phyloP scores from a whole-genome alignment of 2,888 invertebrate species.

The Spisula solida region DNA sequence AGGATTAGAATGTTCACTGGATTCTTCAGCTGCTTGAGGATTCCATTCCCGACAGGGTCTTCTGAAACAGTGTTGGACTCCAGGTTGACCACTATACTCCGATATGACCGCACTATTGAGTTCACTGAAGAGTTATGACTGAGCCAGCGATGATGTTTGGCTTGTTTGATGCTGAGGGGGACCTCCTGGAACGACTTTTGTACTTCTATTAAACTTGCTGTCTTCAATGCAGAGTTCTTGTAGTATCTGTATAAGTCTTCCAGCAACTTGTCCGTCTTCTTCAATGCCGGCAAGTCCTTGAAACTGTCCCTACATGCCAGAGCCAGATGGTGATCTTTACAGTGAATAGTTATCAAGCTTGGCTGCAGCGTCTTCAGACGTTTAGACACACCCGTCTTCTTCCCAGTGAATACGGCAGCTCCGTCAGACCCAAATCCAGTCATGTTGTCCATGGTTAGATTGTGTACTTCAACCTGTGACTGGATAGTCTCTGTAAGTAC shows the following conservation, averaged over 20 bases:
- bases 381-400: conserved; percentile 55
- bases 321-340: conserved; percentile 56
- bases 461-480: conserved; percentile 18
- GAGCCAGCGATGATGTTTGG: conserved; percentile 69
- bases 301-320: conserved; percentile 58
- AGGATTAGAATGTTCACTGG: conserved; percentile 46
- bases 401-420: conserved; percentile 59
- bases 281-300: not conserved
- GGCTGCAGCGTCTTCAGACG: conserved; percentile 45
- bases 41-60: conserved; percentile 62
- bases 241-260: conserved; percentile 64
- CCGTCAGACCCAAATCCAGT: conserved; percentile 61
- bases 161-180: conserved; percentile 62
- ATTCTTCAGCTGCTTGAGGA: conserved; percentile 60
- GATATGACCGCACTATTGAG: conserved; percentile 48
- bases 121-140: conserved; percentile 63
- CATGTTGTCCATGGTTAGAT: conserved; percentile 41
- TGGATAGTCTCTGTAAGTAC: conserved; percentile 39
- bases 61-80: conserved; percentile 47
- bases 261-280: conserved; percentile 39
- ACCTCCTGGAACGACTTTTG: conserved; percentile 58
- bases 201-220: conserved; percentile 59
- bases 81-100: conserved; percentile 54
- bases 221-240: conserved; percentile 50
- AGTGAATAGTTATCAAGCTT: conserved; percentile 49